A percentile compares a stretch with the other conserved stretches of the same genome.
Evolutionary conservation across 2,888 invertebrate species (phyloP).

Genomic region (Choreutis nemorana): DNA sequence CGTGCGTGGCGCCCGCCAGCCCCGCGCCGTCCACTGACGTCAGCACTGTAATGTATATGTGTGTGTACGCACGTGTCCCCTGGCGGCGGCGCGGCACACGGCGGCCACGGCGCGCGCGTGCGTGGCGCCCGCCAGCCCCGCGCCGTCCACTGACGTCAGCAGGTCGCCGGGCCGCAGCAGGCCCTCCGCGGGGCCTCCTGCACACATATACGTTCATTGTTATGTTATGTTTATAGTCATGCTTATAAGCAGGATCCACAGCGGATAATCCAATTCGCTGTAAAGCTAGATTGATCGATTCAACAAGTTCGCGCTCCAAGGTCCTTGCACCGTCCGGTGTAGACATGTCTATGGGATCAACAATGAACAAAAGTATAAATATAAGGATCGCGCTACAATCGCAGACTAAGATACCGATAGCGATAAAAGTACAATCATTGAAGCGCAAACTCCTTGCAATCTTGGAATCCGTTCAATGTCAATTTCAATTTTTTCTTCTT

Average conservation of each 20-base stretch:
- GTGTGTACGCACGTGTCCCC: conserved; percentile 77
- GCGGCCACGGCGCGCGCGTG: conserved; percentile 93
- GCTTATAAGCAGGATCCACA: too few species aligned
- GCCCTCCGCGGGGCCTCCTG: conserved; percentile 92
- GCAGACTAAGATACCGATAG: not conserved
- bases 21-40: conserved; percentile 90
- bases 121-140: conserved; percentile 80
- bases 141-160: conserved; percentile 92
- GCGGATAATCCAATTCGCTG: too few species aligned
- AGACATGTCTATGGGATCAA: too few species aligned
- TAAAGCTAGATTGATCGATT: too few species aligned
- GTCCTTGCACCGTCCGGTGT: too few species aligned
- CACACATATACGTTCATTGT: not conserved
- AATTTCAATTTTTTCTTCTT: too few species aligned
- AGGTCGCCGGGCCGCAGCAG: conserved; percentile 92
- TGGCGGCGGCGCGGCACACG: conserved; percentile 87
- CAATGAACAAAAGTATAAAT: too few species aligned
- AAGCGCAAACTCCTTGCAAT: too few species aligned
- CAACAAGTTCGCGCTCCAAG: too few species aligned
- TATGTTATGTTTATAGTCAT: too few species aligned
- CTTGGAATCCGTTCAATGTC: too few species aligned
- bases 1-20: conserved; percentile 56
- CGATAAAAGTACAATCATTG: not conserved
- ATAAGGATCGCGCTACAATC: too few species aligned
- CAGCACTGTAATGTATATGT: conserved; percentile 62